These are phyloP conservation scores for Agelas oroides DNA, from an alignment of 37 sponge, comb jelly and placozoan genomes.

Conservation along the genomic window DNA sequence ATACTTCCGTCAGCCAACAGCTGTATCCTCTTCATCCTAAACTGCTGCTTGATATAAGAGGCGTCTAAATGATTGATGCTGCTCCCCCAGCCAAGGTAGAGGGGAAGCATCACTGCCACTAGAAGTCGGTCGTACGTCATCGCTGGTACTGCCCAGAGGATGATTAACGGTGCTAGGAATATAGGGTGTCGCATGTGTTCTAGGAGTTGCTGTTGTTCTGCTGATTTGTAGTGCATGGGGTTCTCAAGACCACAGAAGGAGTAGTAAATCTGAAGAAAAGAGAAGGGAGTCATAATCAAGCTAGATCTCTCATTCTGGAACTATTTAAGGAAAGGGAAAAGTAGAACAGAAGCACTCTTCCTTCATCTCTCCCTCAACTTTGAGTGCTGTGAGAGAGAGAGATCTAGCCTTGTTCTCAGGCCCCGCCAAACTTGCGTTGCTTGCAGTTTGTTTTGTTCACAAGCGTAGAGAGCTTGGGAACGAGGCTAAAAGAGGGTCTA, in stretches of 20 bases:
- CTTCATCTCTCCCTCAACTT: no score
- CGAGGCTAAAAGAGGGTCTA: no score
- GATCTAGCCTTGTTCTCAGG: no score
- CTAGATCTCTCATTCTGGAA: no score
- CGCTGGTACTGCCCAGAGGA: slow-evolving; percentile 68
- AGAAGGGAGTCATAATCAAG: no score
- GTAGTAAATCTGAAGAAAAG: slow-evolving; percentile 63
- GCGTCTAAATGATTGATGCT: slow-evolving; percentile 41
- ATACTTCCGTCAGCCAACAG: neutral
- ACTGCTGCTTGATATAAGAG: slow-evolving; percentile 48
- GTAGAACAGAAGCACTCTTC: no score
- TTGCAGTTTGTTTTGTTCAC: no score
- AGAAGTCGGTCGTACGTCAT: slow-evolving; percentile 81
- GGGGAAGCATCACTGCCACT: slow-evolving; percentile 63
- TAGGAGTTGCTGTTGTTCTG: slow-evolving; percentile 57
- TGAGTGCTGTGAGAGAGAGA: no score
- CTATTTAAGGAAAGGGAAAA: no score
- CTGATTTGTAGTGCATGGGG: slow-evolving; percentile 63
- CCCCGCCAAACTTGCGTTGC: no score
- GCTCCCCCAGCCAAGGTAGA: slow-evolving; percentile 71
- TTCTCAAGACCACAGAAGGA: slow-evolving; percentile 38
- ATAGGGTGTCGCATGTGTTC: slow-evolving; percentile 72
- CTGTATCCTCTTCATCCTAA: slow-evolving; percentile 37
- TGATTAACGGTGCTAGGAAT: slow-evolving; percentile 42
- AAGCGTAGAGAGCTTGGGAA: no score